These are phyloP conservation scores for Protophormia terraenovae DNA, from an alignment of 2,888 invertebrate species.

Conservation along the genomic window DNA sequence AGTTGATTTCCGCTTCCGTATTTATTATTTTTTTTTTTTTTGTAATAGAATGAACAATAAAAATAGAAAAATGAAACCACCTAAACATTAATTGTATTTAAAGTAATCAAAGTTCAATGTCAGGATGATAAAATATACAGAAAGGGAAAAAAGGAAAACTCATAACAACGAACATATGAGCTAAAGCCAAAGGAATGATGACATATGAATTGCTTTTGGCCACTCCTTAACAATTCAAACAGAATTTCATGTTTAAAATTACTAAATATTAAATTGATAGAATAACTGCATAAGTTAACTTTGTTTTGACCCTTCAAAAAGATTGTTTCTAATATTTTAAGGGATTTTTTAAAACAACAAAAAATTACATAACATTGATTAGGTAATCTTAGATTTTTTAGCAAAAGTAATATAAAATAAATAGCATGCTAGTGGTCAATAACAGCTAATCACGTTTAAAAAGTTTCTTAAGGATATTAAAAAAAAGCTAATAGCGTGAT, in stretches of 20 bases:
- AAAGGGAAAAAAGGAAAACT: neutral
- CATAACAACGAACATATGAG: neutral
- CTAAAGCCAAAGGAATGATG: neutral
- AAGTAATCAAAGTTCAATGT: constrained; percentile 64
- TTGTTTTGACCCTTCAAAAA: neutral
- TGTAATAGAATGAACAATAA: neutral
- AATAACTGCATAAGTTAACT: neutral
- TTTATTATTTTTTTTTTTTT: neutral
- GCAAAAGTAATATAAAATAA: neutral
- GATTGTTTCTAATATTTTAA: too few relatives aligned
- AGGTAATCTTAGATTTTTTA: neutral
- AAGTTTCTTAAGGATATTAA: neutral
- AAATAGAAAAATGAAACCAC: neutral
- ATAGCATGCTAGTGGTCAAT: neutral
- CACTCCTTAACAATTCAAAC: constrained; percentile 33
- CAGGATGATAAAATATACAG: constrained; percentile 6
- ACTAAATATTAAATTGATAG: neutral
- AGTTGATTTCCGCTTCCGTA: constrained; percentile 11
- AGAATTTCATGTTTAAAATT: constrained; percentile 37
- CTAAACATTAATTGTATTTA: constrained; percentile 33
- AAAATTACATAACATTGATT: neutral
- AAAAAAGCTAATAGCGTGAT: neutral
- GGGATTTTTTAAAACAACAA: too few relatives aligned
- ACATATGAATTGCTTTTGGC: constrained; percentile 19
- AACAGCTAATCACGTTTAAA: neutral